Conservation (phyloP, 2,888 invertebrate genomes). For the Margaritifera margaritifera region DNA sequence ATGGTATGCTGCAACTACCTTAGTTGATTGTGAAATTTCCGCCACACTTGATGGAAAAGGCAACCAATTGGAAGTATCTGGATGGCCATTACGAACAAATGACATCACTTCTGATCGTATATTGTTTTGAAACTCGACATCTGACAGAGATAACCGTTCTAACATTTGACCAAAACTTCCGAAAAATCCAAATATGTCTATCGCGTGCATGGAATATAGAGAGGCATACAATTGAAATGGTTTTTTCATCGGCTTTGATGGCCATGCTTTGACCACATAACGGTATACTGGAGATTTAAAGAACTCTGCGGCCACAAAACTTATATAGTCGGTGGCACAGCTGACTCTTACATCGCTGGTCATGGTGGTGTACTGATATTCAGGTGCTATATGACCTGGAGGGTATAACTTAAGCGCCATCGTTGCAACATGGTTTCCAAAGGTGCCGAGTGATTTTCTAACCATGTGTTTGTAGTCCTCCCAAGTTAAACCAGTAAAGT, state of each 20-base stretch:
- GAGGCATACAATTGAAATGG: slow-evolving; percentile 16
- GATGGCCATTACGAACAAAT: slow-evolving; percentile 44
- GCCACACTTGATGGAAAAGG: slow-evolving; percentile 37
- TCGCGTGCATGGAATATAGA: slow-evolving; percentile 50
- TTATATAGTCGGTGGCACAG: slow-evolving; percentile 53
- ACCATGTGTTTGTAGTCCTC: slow-evolving; percentile 49
- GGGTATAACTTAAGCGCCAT: slow-evolving; percentile 43
- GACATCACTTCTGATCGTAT: slow-evolving; percentile 42
- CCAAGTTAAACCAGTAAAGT: slow-evolving; percentile 52
- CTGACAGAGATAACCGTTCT: slow-evolving; percentile 23
- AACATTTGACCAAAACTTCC: slow-evolving; percentile 32
- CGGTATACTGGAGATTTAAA: slow-evolving; percentile 46
- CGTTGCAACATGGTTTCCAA: slow-evolving; percentile 37
- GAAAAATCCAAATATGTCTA: slow-evolving; percentile 55
- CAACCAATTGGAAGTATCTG: slow-evolving; percentile 33
- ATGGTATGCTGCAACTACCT: slow-evolving; percentile 32
- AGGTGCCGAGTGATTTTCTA: slow-evolving; percentile 45
- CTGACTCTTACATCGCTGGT: slow-evolving; percentile 55
- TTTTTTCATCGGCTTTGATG: slow-evolving; percentile 40
- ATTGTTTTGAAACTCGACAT: slow-evolving; percentile 34
- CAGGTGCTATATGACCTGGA: slow-evolving; percentile 36
- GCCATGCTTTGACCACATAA: slow-evolving; percentile 49
- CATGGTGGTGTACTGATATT: slow-evolving; percentile 56
- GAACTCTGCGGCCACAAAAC: slow-evolving; percentile 24
- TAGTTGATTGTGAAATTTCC: slow-evolving; percentile 32